These are phyloP conservation scores for Andricus grossulariae DNA, from an alignment of 1,140 invertebrate species.

Conservation along the genomic window DNA sequence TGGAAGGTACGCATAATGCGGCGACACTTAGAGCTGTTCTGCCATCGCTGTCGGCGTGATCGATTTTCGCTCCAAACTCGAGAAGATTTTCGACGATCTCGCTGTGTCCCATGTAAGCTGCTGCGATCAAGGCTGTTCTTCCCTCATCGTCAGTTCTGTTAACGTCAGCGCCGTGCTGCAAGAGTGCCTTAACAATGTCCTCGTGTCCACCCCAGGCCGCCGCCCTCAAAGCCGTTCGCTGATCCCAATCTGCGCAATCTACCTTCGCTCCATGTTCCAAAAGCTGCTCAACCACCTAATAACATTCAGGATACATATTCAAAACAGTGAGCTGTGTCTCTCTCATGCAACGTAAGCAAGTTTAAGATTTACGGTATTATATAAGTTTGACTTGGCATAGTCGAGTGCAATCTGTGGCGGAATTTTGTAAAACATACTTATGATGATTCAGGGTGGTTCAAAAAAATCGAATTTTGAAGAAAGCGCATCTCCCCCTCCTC, in stretches of 20 bases:
- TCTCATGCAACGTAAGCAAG: background rate
- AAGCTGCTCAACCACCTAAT: slow-evolving; percentile 88
- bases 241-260: slow-evolving; percentile 87
- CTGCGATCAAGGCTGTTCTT: slow-evolving; percentile 92
- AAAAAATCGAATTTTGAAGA: too few relatives aligned
- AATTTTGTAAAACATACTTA: too few relatives aligned
- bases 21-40: slow-evolving; percentile 94
- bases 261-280: slow-evolving; percentile 87
- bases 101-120: slow-evolving; percentile 93
- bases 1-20: slow-evolving; percentile 92
- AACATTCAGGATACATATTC: slow-evolving; percentile 9
- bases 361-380: too few relatives aligned
- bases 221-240: slow-evolving; percentile 84
- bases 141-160: slow-evolving; percentile 91
- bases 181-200: slow-evolving; percentile 85
- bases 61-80: slow-evolving; percentile 89
- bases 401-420: too few relatives aligned
- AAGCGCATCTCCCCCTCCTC: too few relatives aligned
- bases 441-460: too few relatives aligned
- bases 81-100: slow-evolving; percentile 92
- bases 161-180: slow-evolving; percentile 84
- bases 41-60: slow-evolving; percentile 93
- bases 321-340: slow-evolving; percentile 28
- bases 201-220: slow-evolving; percentile 92
- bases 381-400: too few relatives aligned